Base-by-base conservation (phyloP, 2,797 vertebrate species). In the Smutsia temminckii region DNA sequence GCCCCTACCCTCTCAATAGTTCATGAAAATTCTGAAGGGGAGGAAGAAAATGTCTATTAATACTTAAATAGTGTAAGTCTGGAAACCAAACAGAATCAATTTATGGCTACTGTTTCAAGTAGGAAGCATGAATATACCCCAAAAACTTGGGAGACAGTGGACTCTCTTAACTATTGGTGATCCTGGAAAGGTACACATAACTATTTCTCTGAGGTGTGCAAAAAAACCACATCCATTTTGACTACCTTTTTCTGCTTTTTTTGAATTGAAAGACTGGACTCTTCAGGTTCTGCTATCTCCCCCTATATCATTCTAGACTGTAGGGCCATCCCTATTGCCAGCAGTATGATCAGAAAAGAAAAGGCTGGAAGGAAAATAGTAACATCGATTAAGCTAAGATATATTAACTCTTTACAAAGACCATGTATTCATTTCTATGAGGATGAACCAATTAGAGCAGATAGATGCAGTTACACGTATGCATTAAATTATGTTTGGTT, bases 241-340 rank as follows among this genome's bases (percentile, higher is more conserved):
- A 74, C 79, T 77, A 81, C 11, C 85, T 53, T 27, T 86, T 91
- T 68, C 79, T 77, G 79, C 51, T 51, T 79, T 92, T 85, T 78
- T 80, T 71, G 81, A 97, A 96, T 8, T 13, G 34, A 95, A 97
- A 97, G 86, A 86, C 40, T 96, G 85, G 92, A 97, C 89, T 98
- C 97, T 96, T 97, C 83, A 93, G 95, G 93, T 97, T 98, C 97
- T 98, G 98, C 97, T 98, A 95, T 78, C 97, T 98, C 93, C 96
- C 94, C 96, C 96, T 97, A 98, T 90, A 98, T 97, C 97, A 97
- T 59, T 96, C 96, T 98, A 97, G 94, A 96, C 90, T 64, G 71
- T 86, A 97, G 92, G 97, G 96, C 92, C 97, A 97, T 97, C 96
- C 97, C 88, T 97, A 96, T 96, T 98, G 97, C 98, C 98, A 98